Percentiles rank a stretch among this genome's conserved stretches.
These are phyloP conservation scores for Epinephelus moara DNA, from an alignment of 2,113 vertebrate genomes.

Conservation along the genomic window DNA sequence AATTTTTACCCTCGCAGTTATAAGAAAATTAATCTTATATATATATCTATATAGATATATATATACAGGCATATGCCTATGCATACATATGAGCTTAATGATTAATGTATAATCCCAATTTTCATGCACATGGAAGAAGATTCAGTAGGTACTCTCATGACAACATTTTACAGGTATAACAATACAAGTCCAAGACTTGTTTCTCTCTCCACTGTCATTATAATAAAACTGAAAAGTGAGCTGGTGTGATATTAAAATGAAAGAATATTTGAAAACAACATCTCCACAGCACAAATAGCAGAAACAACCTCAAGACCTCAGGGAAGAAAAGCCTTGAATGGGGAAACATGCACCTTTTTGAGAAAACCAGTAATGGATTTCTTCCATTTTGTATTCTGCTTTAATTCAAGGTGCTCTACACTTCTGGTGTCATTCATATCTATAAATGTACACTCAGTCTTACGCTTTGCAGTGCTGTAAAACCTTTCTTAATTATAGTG, in stretches of 20 bases:
- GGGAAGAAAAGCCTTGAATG: not conserved
- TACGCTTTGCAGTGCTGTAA: constrained; percentile 2
- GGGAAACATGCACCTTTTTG: not conserved
- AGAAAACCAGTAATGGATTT: not conserved
- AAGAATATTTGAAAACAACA: not conserved
- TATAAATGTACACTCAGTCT: not conserved
- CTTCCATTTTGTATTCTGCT: constrained; percentile 14
- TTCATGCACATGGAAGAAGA: not conserved
- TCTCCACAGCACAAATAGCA: not conserved
- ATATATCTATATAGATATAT: too few relatives aligned
- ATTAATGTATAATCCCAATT: not conserved
- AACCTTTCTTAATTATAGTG: constrained; percentile 9
- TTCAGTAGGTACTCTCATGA: not conserved
- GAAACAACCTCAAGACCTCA: not conserved
- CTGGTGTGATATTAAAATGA: not conserved
- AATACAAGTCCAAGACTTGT: not conserved
- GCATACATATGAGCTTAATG: not conserved
- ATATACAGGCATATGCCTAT: not conserved
- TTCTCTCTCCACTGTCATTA: constrained; percentile 2
- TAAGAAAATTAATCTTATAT: too few relatives aligned
- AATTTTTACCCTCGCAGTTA: too few relatives aligned
- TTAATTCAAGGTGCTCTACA: not conserved
- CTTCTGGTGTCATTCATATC: not conserved
- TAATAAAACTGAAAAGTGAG: not conserved
- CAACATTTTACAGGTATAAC: not conserved